phyloP scores from a whole-genome alignment of 2,113 vertebrate genomes.

The Oreochromis tanganicae region DNA sequence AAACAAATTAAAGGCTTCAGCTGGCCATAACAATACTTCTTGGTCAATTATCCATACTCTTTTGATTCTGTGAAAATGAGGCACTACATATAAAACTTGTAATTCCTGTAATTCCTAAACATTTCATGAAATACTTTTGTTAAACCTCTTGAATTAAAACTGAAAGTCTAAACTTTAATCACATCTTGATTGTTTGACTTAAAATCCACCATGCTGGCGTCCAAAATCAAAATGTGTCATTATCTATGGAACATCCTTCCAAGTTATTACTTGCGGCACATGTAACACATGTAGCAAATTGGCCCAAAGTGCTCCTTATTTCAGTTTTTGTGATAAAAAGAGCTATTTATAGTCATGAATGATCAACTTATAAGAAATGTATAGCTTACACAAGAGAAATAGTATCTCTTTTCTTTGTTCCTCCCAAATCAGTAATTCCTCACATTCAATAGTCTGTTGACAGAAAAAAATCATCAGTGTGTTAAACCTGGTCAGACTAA shows the following conservation, averaged over 20 bases:
- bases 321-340: neutral
- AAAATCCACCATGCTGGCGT: neutral
- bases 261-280: neutral
- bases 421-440: conserved; percentile 10
- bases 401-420: conserved; percentile 1
- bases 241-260: neutral
- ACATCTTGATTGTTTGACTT: neutral
- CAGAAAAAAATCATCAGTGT: conserved; percentile 30
- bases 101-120: neutral
- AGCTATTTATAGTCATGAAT: conserved; percentile 3
- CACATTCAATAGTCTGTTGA: conserved; percentile 9
- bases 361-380: neutral
- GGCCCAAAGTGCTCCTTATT: neutral
- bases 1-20: too few relatives aligned
- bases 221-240: neutral
- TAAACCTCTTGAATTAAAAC: neutral
- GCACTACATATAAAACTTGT: neutral
- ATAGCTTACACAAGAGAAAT: conserved; percentile 6
- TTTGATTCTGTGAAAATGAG: neutral
- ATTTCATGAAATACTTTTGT: neutral
- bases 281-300: neutral
- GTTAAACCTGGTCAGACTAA: conserved; percentile 19
- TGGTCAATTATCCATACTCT: neutral
- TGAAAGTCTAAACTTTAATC: neutral
- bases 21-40: neutral